Percentiles rank a stretch among this genome's conserved stretches.
These are phyloP conservation scores for Tetragonula carbonaria DNA, from an alignment of 2,888 invertebrate genomes.

Conservation along the genomic window DNA sequence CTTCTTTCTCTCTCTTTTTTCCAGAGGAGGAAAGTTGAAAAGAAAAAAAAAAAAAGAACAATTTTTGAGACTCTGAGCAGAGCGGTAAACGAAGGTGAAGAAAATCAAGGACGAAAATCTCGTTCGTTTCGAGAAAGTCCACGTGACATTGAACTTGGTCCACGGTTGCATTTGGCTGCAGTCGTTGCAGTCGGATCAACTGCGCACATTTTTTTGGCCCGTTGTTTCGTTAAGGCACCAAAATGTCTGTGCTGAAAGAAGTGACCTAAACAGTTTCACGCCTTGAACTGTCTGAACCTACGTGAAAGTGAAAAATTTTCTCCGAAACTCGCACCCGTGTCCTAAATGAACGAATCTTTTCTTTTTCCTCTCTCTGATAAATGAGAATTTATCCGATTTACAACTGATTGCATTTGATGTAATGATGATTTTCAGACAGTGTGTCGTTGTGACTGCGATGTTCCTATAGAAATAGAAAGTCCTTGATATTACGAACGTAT, in stretches of 20 bases:
- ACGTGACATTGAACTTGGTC: conserved; percentile 60
- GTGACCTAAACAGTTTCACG: conserved; percentile 9
- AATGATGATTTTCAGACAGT: not conserved
- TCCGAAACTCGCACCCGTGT: not conserved
- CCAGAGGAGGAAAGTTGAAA: too few relatives aligned
- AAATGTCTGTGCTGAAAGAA: conserved; percentile 21
- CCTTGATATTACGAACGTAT: too few relatives aligned
- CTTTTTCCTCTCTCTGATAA: too few relatives aligned
- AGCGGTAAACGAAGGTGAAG: not conserved
- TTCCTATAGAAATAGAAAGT: not conserved
- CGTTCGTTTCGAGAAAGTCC: conserved; percentile 34
- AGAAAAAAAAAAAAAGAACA: too few relatives aligned
- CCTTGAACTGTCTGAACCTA: not conserved
- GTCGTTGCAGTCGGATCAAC: conserved; percentile 38
- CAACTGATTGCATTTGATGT: not conserved
- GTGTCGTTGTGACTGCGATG: not conserved
- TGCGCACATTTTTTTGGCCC: conserved; percentile 59
- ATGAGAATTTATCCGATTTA: not conserved
- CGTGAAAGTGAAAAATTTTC: not conserved
- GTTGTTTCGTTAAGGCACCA: conserved; percentile 28
- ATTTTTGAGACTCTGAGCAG: not conserved
- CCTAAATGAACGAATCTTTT: not conserved
- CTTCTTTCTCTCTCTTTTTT: too few relatives aligned
- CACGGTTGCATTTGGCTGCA: conserved; percentile 57
- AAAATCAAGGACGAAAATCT: conserved; percentile 9